Conservation (phyloP, 2,888 invertebrate species). For the Caenorhabditis doughertyi region DNA sequence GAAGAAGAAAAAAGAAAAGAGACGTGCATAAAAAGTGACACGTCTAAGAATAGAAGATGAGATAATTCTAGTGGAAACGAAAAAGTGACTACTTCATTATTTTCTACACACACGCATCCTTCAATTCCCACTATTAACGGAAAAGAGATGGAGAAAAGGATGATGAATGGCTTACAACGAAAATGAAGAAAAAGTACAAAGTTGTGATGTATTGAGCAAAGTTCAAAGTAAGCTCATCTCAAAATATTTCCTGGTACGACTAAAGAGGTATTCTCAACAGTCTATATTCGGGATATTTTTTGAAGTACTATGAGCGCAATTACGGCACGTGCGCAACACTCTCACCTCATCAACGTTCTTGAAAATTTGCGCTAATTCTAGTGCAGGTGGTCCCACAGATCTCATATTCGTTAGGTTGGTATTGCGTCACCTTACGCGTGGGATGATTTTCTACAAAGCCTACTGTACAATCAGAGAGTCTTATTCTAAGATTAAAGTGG, state of each 20-base stretch:
- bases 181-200: neutral
- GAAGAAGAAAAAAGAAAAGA: conserved; percentile 11
- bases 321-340: conserved; percentile 40
- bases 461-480: conserved; percentile 22
- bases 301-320: conserved; percentile 10
- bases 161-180: neutral
- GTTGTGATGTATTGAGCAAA: conserved; percentile 30
- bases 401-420: conserved; percentile 17
- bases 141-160: neutral
- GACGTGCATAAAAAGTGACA: conserved; percentile 56
- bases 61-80: conserved; percentile 40
- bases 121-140: conserved; percentile 22
- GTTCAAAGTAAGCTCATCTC: neutral
- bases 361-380: conserved; percentile 34
- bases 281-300: neutral
- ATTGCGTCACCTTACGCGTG: conserved; percentile 51
- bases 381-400: conserved; percentile 42
- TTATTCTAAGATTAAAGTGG: too few species aligned
- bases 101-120: conserved; percentile 35
- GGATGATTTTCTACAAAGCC: conserved; percentile 13
- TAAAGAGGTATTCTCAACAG: neutral
- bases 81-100: conserved; percentile 51
- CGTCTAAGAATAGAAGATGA: conserved; percentile 36
- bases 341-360: conserved; percentile 43
- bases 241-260: neutral